phyloP scores from a whole-genome alignment of 2,113 vertebrate species.

The Grammatotria lemairii region DNA sequence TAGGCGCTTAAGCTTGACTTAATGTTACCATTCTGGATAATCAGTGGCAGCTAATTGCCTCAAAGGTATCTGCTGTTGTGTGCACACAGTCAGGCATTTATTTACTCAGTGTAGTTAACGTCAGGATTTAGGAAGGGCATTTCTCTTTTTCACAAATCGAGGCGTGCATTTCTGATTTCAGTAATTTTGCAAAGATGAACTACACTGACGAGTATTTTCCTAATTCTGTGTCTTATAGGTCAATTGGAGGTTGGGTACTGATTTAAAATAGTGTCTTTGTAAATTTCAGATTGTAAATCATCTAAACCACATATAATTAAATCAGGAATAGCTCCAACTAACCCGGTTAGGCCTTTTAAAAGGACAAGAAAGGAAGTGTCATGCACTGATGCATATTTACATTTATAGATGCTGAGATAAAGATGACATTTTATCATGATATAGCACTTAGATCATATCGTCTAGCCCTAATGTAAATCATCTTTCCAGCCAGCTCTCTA shows the following conservation, averaged over 20 bases:
- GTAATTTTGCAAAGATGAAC: background rate
- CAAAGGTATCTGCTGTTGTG: slow-evolving; percentile 21
- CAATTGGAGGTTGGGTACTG: background rate
- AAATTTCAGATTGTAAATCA: background rate
- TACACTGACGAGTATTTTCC: background rate
- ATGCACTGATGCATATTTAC: background rate
- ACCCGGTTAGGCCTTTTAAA: background rate
- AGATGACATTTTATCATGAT: background rate
- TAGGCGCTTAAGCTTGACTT: slow-evolving; percentile 41
- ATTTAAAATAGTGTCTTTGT: background rate
- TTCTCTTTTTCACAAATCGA: background rate
- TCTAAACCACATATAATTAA: background rate
- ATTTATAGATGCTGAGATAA: background rate
- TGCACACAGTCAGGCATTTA: background rate
- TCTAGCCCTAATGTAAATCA: background rate
- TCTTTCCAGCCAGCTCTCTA: background rate
- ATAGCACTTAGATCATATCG: background rate
- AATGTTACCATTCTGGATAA: slow-evolving; percentile 44
- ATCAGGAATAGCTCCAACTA: background rate
- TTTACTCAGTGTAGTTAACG: slow-evolving; percentile 3
- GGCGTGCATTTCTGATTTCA: background rate
- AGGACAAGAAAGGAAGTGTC: background rate
- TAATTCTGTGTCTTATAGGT: background rate
- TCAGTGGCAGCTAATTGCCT: slow-evolving; percentile 38
- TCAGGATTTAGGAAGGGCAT: background rate